Evolutionary conservation across 1,140 invertebrate genomes (phyloP), one percentile per base, ranked within the genome.

Genomic region (Macrobrachium rosenbergii): DNA sequence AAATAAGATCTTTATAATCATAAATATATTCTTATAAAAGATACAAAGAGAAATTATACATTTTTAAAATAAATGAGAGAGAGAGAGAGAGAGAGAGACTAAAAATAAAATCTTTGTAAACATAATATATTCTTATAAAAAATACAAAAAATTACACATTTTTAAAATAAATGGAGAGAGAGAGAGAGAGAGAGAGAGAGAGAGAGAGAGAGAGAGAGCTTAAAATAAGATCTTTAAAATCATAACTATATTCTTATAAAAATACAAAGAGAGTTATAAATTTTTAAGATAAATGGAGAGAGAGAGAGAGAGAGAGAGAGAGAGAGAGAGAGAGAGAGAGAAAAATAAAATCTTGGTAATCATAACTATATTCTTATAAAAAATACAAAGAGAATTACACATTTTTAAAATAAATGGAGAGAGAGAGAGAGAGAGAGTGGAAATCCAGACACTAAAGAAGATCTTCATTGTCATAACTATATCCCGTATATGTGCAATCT

Each of bases 111-210:
- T n/a, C n/a, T n/a, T n/a, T n/a, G n/a, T n/a, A n/a, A n/a, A n/a
- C n/a, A n/a, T n/a, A n/a, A n/a, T n/a, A n/a, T n/a, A n/a, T n/a
- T n/a, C n/a, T n/a, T n/a, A n/a, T n/a, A n/a, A n/a, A n/a, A n/a
- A n/a, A n/a, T n/a, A n/a, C n/a, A n/a, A n/a, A n/a, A n/a, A n/a
- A n/a, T n/a, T n/a, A n/a, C n/a, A n/a, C n/a, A n/a, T n/a, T n/a
- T n/a, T n/a, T n/a, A n/a, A 43, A 73, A 43, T 37, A 43, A 73
- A 43, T 37, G 69, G 43, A 37, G 69, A 73, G 69, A 73, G 69
- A 23, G 21, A 23, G 21, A 23, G 69, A 73, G 69, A 73, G 69
- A 73, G 69, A 73, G 69, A 73, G 69, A 73, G 69, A 73, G 69
- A 73, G 69, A 73, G 69, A 73, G 69, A 73, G 69, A 73, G 69